A percentile compares a stretch with the other conserved stretches of the same genome.
These are phyloP conservation scores for Poeciliopsis presidionis DNA, from an alignment of 2,797 vertebrate genomes.

Conservation along the genomic window DNA sequence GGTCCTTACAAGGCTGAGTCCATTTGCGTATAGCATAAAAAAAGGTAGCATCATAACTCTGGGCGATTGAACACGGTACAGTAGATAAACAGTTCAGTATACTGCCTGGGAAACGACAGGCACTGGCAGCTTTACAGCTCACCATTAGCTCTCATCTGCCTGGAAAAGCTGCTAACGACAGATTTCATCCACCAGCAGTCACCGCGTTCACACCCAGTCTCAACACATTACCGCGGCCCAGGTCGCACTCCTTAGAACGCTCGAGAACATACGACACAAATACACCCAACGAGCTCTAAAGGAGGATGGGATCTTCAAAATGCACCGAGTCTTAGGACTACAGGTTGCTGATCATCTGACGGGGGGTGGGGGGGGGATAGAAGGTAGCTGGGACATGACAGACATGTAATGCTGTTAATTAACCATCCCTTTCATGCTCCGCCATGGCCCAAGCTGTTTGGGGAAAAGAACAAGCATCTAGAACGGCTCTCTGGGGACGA, in stretches of 20 bases:
- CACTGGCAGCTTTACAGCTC: constrained; percentile 26
- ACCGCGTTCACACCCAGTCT: constrained; percentile 30
- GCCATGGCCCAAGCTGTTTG: constrained; percentile 46
- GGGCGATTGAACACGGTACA: constrained; percentile 36
- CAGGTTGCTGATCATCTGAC: constrained; percentile 28
- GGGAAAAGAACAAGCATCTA: constrained; percentile 33
- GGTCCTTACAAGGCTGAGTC: constrained; percentile 6
- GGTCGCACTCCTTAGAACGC: background rate
- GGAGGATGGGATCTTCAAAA: background rate
- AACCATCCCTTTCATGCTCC: constrained; percentile 52
- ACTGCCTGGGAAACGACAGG: constrained; percentile 55
- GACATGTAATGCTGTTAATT: constrained; percentile 64
- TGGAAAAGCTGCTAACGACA: constrained; percentile 44
- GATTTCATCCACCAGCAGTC: constrained; percentile 46
- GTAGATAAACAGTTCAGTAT: constrained; percentile 50
- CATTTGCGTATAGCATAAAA: constrained; percentile 26
- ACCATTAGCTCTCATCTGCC: constrained; percentile 39
- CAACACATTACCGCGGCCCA: background rate
- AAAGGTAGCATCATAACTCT: constrained; percentile 31
- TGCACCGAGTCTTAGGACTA: background rate
- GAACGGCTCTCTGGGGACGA: constrained; percentile 35
- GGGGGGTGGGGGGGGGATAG: background rate
- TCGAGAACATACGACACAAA: background rate
- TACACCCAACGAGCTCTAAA: background rate
- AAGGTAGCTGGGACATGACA: constrained; percentile 40